A percentile compares a stretch with the other conserved stretches of the same genome.
Evolutionary conservation across 64 coral and sea anemone genomes (phyloP).

Genomic region (Orbicella faveolata): DNA sequence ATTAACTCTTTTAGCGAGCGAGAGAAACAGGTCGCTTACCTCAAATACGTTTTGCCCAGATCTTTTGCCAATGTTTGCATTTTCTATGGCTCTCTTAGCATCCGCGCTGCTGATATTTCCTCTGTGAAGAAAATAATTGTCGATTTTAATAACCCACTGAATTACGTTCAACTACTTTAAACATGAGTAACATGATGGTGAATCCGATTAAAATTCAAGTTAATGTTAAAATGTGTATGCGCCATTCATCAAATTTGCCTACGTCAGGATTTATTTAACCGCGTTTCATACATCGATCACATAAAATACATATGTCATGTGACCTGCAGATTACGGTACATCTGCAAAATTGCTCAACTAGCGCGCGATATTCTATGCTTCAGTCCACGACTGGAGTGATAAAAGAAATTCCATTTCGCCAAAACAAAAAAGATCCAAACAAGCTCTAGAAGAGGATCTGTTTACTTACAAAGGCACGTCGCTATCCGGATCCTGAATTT

Average conservation of each 20-base stretch:
- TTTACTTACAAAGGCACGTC: constrained; percentile 56
- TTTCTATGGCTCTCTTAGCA: constrained; percentile 23
- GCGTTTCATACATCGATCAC: no score
- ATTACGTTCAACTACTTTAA: neutral
- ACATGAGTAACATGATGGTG: neutral
- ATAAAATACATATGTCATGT: no score
- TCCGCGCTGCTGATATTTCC: neutral
- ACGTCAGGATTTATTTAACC: no score
- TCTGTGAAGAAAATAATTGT: neutral
- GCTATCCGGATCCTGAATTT: constrained; percentile 65
- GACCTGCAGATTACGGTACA: no score
- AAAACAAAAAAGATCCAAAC: no score
- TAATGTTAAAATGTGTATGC: no score
- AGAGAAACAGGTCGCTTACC: neutral
- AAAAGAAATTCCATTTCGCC: no score
- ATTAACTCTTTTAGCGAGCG: neutral
- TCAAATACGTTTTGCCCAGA: neutral
- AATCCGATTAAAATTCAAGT: neutral
- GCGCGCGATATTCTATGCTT: no score
- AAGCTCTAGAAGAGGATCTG: neutral
- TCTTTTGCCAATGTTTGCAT: constrained; percentile 25
- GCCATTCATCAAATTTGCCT: neutral
- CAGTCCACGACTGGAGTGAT: no score
- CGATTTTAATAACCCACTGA: neutral
- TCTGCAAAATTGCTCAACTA: no score